Evolutionary conservation across 2,888 invertebrate genomes (phyloP).

Genomic region (Drosophila nigritarsus): DNA sequence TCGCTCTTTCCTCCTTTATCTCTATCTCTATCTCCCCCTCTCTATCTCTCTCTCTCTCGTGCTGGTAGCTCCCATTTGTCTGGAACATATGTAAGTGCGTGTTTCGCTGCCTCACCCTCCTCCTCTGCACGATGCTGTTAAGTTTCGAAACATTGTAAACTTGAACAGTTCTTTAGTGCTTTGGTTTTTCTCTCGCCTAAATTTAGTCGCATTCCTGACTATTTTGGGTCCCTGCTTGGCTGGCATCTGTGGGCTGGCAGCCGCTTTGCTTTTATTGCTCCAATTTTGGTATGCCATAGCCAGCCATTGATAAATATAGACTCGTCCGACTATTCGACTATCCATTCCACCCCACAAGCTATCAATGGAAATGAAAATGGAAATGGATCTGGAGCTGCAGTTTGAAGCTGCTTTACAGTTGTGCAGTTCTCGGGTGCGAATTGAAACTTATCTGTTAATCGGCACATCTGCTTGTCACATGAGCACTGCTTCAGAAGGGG

Average conservation of each 20-base stretch:
- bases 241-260: slow-evolving; percentile 63
- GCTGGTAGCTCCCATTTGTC: slow-evolving; percentile 42
- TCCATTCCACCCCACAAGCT: slow-evolving; percentile 27
- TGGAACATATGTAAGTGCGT: slow-evolving; percentile 72
- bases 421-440: slow-evolving; percentile 41
- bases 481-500: slow-evolving; percentile 32
- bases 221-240: slow-evolving; percentile 45
- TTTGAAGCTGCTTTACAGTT: slow-evolving; percentile 8
- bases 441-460: slow-evolving; percentile 80
- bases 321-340: slow-evolving; percentile 9
- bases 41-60: slow-evolving; percentile 18
- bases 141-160: slow-evolving; percentile 42
- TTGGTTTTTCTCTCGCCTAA: slow-evolving; percentile 59
- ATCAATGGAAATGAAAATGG: slow-evolving; percentile 50
- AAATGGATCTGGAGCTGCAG: slow-evolving; percentile 19
- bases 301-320: slow-evolving; percentile 78
- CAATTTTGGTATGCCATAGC: slow-evolving; percentile 73
- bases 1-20: slow-evolving; percentile 7
- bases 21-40: slow-evolving; percentile 19
- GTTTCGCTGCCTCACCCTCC: slow-evolving; percentile 15
- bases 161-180: slow-evolving; percentile 47
- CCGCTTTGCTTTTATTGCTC: slow-evolving; percentile 72
- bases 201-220: slow-evolving; percentile 76
- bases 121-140: background rate
- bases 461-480: slow-evolving; percentile 80